Base-by-base conservation (phyloP, 2,888 invertebrate species). In the Sinelater perroti region DNA sequence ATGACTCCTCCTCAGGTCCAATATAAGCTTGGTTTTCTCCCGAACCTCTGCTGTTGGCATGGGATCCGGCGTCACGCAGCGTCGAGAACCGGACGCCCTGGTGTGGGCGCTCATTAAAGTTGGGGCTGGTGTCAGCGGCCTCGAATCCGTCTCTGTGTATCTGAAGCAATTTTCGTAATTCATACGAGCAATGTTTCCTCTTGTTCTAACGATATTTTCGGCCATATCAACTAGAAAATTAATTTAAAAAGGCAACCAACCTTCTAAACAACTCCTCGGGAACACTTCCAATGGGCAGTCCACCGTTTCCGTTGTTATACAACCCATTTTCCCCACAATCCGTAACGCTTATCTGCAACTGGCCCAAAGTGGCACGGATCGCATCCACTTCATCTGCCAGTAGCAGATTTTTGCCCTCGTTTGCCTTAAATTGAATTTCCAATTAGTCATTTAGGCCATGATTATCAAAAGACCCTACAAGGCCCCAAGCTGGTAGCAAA, bases 71-170 rank as follows among this genome's bases (percentile, higher is more conserved):
- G 90, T 90, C 17, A 90, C 82, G 68, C 90, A 91, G 67, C 85
- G 69, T 69, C 88, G 77, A 61, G 82, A 74, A 57, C 88, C 82
- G 67, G 91, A 83, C 56, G 89, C 83, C 69, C 89, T 73, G 44
- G 91, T 85, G 74, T 90, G 81, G 65, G 86, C 87, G 71, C 90
- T 90, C 4, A 87, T 87, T 2, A 89, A 81, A 0, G 90, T 90
- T 0, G 91, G 91, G 0, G 91, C 87, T 0, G 93, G 93, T 0
- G 92, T 91, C 62, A 88, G 76, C 0, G 93, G 91, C 16, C 93
- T 81, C 0, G 93, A 93, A 73, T 93, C 93, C 0, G 91, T 93
- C 67, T 92, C 91, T 0, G 92, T 89, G 70, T 92, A 93, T 61
- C 89, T 87, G 16, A 64, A 63, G 10, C 3, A 40, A 44, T n/a